Base-by-base conservation (phyloP, 2,888 invertebrate genomes). In the Agrotis segetum region DNA sequence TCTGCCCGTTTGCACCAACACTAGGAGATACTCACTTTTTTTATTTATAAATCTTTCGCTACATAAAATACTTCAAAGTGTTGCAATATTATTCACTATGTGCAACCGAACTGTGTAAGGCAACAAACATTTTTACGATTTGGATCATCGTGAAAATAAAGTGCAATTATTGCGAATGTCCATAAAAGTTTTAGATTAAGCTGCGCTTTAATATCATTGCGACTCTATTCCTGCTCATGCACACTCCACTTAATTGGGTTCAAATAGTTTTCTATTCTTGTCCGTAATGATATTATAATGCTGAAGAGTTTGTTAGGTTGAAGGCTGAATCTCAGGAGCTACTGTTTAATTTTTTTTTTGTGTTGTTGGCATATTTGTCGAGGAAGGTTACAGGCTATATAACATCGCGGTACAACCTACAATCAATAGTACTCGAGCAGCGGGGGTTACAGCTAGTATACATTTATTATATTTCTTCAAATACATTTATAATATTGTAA, bases 201-300 rank as follows among this genome's bases (percentile, higher is more conserved):
- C 70, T 77, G 19, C 34, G 77, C 50, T 40, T 11, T 46, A 24
- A 24, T 53, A 47, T 21, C 40, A 34, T 19, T 69, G 77, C 77
- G 34, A 73, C 14, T 64, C 7, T 16, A 16, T 47, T 21, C 7
- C 44, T 46, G 77, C 77, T 50, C 21, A 17, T 58, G 72, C 50
- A 24, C 40, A 7, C 7, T 1, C 56, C 11, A 49, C 16, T 72
- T 21, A 40, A 7, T 50, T 60, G 24, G 3, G 1, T 11, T 24
- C 34, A 47, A 19, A 17, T 49, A 17, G 16, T 9, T 53, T 17
- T 17, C 40, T 40, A 40, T 9, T 34, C 34, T 34, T 9, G 5
- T 29, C 29, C 29, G 6, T 29, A 34, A n/a, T n/a, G n/a, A n/a
- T 40, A 11, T 40, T 40, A 40, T 40, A 40, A 34, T 7, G 34